Base-by-base conservation (phyloP, 2,888 invertebrate genomes). In the Diarsia dahlii region DNA sequence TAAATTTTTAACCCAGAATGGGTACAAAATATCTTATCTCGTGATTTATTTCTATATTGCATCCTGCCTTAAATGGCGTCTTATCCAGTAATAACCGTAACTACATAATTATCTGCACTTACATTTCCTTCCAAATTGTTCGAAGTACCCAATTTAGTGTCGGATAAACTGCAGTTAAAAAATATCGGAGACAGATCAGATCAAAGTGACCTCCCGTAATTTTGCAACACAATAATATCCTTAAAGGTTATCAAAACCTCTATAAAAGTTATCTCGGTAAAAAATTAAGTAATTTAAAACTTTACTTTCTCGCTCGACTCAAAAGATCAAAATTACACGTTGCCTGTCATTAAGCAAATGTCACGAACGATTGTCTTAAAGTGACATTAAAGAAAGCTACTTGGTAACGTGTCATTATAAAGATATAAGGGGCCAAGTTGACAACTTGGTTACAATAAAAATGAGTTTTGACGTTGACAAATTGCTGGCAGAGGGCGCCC, bases 381-480 rank as follows among this genome's bases (percentile, higher is more conserved):
- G 81, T 85, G 86, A 87, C 89, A 89, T 89, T 87, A 85, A 88
- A 89, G 85, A 84, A 82, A 86, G 82, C 84, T 81, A 83, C 85
- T 87, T 80, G 84, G 89, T 88, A 90, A 90, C 90, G 85, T 90
- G 91, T 92, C 92, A 91, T 93, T 93, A 93, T 90, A 91, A 91
- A 90, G 91, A 91, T 90, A 92, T 91, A 91, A 92, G 89, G 90
- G 89, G 86, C 87, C 90, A 86, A 92, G 90, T 91, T 93, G 93
- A 93, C 94, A 93, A 92, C 91, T 93, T 90, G 92, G 91, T 92
- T 91, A 92, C 91, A 91, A 91, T 92, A 93, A 92, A 92, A 94
- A 94, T 93, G 91, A 90, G 92, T 89, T 89, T 86, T 90, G 93
- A 94, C 94, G 88, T 92, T 93, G 94, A 94, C 92, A 94, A 93